phyloP scores from a whole-genome alignment of 2,888 invertebrate genomes.

The Drosophila lacicola region DNA sequence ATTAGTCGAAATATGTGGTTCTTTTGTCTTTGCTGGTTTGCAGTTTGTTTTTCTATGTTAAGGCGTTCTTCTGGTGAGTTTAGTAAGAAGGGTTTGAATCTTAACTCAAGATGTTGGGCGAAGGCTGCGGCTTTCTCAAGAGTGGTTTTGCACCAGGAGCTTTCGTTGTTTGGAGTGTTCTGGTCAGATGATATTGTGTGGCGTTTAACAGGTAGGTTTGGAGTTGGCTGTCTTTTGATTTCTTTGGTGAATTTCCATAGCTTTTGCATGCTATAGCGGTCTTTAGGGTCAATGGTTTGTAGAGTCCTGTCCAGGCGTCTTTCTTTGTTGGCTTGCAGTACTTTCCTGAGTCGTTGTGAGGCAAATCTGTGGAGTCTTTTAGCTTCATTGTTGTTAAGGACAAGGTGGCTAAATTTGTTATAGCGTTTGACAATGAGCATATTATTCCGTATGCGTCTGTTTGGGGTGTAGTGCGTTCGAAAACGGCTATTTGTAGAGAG shows the following conservation, averaged over 20 bases:
- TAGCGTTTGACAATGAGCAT: not conserved
- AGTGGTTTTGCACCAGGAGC: not conserved
- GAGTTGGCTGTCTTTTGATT: slow-evolving; percentile 2
- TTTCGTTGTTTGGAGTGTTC: not conserved
- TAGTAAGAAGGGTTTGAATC: not conserved
- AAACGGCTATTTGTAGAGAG: not conserved
- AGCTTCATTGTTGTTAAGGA: not conserved
- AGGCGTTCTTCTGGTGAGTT: not conserved
- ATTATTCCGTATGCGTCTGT: not conserved
- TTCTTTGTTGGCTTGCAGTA: not conserved
- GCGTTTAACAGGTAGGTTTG: too few species aligned
- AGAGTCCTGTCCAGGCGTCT: not conserved
- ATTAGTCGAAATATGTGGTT: not conserved
- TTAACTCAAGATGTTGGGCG: not conserved
- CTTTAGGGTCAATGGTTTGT: not conserved
- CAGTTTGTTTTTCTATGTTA: too few species aligned
- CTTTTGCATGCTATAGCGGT: slow-evolving; percentile 3
- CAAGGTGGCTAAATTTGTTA: not conserved
- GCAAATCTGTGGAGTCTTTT: too few species aligned
- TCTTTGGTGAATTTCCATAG: slow-evolving; percentile 1
- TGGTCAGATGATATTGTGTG: not conserved
- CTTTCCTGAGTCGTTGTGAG: not conserved
- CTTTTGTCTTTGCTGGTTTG: not conserved
- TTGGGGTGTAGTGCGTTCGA: not conserved
- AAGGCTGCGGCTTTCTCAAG: slow-evolving; percentile 8